phyloP scores from a whole-genome alignment of 2,888 invertebrate genomes.

The Cantharis lateralis region DNA sequence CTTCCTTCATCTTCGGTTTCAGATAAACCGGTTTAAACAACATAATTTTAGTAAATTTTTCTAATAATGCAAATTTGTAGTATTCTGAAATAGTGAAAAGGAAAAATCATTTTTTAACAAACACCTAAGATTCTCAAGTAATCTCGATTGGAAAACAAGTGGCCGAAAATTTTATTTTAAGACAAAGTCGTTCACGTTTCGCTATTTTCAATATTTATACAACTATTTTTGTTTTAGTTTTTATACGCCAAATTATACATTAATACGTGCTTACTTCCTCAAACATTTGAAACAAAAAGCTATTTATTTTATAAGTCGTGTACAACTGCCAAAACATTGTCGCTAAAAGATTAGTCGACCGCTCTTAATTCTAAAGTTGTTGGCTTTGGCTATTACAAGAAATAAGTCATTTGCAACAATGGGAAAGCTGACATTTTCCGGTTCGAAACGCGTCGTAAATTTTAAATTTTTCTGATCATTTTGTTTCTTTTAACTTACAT shows the following conservation, averaged over 20 bases:
- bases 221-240: not conserved
- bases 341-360: conserved; percentile 8
- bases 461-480: not conserved
- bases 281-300: conserved; percentile 3
- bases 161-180: not conserved
- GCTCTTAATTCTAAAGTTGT: conserved; percentile 8
- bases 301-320: conserved; percentile 13
- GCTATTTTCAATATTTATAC: not conserved
- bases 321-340: conserved; percentile 24
- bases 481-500: not conserved
- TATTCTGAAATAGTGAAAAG: conserved; percentile 12
- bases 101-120: not conserved
- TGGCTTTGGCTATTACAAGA: not conserved
- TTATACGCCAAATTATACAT: not conserved
- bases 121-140: not conserved
- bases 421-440: not conserved
- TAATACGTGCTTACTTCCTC: conserved; percentile 18
- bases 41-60: conserved; percentile 31
- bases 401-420: not conserved
- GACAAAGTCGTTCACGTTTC: not conserved
- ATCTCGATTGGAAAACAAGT: not conserved
- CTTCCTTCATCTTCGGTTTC: conserved; percentile 44
- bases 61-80: not conserved
- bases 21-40: conserved; percentile 48
- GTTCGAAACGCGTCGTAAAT: not conserved